These are phyloP conservation scores for Nudaria mundana DNA, from an alignment of 2,888 invertebrate species.

Conservation along the genomic window DNA sequence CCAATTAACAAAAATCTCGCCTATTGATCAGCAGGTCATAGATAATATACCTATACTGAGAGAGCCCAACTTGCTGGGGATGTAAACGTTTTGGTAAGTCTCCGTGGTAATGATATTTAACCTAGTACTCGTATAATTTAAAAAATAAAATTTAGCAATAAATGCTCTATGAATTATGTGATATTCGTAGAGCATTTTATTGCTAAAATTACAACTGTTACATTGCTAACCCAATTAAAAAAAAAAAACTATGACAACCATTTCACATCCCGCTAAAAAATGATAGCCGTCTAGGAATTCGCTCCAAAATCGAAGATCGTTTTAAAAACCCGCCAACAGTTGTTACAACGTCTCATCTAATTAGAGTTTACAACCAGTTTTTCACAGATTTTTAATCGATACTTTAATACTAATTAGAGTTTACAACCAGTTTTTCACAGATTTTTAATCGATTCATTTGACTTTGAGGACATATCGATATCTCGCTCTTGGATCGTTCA, in stretches of 20 bases:
- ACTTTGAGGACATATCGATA: slow-evolving; percentile 39
- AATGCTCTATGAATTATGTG: no score
- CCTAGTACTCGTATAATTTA: no score
- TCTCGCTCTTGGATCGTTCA: slow-evolving; percentile 47
- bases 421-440: slow-evolving; percentile 40
- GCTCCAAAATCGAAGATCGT: slow-evolving; percentile 49
- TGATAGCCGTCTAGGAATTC: slow-evolving; percentile 49
- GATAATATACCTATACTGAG: no score
- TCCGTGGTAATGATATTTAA: no score
- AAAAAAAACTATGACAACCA: slow-evolving; percentile 45
- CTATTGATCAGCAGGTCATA: no score
- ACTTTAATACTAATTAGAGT: slow-evolving; percentile 25
- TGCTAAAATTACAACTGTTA: no score
- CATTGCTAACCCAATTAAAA: not conserved
- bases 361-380: slow-evolving; percentile 40
- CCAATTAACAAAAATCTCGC: no score
- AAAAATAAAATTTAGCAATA: no score
- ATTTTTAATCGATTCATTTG: slow-evolving; percentile 43
- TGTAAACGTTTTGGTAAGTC: no score
- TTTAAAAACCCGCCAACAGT: slow-evolving; percentile 74
- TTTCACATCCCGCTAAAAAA: slow-evolving; percentile 38
- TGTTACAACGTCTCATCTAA: slow-evolving; percentile 51
- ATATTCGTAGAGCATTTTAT: no score
- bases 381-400: slow-evolving; percentile 40
- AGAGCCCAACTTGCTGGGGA: no score